phyloP scores from a whole-genome alignment of 2,888 invertebrate genomes.

The Philaethria dido region DNA sequence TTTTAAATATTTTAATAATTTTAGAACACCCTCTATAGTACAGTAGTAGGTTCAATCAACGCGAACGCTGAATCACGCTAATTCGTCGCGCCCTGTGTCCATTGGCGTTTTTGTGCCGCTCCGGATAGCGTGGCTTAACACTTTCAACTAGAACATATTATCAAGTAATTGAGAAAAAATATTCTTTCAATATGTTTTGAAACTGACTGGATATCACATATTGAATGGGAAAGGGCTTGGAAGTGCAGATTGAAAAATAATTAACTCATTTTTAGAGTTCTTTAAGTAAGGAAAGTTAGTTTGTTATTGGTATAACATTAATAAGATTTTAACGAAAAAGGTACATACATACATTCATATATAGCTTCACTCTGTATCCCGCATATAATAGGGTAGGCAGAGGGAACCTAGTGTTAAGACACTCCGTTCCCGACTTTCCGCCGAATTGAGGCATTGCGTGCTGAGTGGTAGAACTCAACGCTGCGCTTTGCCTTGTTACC shows the following conservation, averaged over 20 bases:
- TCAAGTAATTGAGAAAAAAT: conserved; percentile 36
- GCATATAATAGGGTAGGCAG: too few species aligned
- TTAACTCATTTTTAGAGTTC: conserved; percentile 13
- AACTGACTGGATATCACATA: conserved; percentile 16
- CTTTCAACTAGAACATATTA: conserved; percentile 45
- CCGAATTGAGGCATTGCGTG: too few species aligned
- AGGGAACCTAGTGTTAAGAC: too few species aligned
- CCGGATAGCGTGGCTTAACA: conserved; percentile 43
- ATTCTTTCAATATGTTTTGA: conserved; percentile 26
- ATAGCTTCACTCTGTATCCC: too few species aligned
- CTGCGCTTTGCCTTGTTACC: too few species aligned
- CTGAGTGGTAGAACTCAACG: too few species aligned
- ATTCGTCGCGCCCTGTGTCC: conserved; percentile 76
- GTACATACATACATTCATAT: too few species aligned
- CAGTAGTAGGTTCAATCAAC: conserved; percentile 71
- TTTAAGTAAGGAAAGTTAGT: background rate
- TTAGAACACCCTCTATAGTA: conserved; percentile 57
- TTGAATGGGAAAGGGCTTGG: conserved; percentile 13
- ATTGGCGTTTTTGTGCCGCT: conserved; percentile 64
- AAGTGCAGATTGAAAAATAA: conserved; percentile 20
- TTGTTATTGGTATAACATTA: background rate
- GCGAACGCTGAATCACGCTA: conserved; percentile 70
- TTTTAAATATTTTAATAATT: background rate
- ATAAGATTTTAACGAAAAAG: too few species aligned
- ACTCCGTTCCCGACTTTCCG: too few species aligned